Conservation (phyloP, 64 coral and sea anemone genomes). For the Exaiptasia diaphana region DNA sequence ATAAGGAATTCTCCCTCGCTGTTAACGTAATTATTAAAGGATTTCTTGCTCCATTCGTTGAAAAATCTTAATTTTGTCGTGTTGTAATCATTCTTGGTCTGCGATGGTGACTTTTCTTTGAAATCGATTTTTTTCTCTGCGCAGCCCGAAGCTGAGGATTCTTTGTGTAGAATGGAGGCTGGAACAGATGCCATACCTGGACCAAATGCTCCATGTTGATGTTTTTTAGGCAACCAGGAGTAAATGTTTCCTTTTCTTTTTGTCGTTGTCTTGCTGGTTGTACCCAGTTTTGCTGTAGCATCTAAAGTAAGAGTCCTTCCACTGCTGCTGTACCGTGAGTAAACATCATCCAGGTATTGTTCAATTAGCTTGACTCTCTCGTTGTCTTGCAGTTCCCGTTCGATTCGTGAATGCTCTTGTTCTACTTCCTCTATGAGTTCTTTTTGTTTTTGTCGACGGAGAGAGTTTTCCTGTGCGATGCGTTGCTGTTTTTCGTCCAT, state of each 20-base stretch:
- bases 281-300: not conserved
- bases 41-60: constrained; percentile 78
- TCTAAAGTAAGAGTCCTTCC: not conserved
- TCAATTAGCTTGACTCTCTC: constrained; percentile 72
- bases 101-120: not conserved
- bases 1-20: constrained; percentile 41
- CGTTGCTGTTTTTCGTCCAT: not conserved
- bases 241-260: constrained; percentile 42
- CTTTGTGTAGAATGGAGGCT: constrained; percentile 47
- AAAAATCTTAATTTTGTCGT: constrained; percentile 62
- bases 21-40: constrained; percentile 83
- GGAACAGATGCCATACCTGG: constrained; percentile 43
- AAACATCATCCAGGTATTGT: constrained; percentile 74
- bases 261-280: not conserved
- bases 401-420: constrained; percentile 46
- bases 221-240: constrained; percentile 31
- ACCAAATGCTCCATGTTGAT: not conserved
- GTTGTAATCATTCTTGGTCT: not conserved
- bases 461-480: constrained; percentile 56
- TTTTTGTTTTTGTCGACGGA: constrained; percentile 65
- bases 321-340: constrained; percentile 11
- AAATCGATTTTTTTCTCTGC: constrained; percentile 45
- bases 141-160: constrained; percentile 1
- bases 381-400: constrained; percentile 64
- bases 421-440: constrained; percentile 48